Conservation (phyloP, 2,888 invertebrate genomes). For the Plebejus anna region DNA sequence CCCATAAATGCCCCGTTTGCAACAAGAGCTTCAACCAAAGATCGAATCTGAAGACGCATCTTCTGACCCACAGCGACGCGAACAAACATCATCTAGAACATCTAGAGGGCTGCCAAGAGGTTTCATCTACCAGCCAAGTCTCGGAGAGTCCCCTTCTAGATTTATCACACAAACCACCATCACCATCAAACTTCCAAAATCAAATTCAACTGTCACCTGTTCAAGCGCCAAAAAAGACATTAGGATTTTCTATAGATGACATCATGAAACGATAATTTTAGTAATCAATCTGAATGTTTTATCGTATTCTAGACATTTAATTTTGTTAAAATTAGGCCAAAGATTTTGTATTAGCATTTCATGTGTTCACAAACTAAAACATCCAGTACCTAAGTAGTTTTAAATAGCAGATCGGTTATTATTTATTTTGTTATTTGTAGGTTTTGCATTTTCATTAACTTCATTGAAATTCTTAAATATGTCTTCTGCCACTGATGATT, state of each 20-base stretch:
- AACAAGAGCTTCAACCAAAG: conserved; percentile 94
- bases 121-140: conserved; percentile 72
- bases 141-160: conserved; percentile 74
- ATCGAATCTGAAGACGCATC: conserved; percentile 94
- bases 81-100: conserved; percentile 73
- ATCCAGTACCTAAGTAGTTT: conserved; percentile 8
- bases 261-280: conserved; percentile 88
- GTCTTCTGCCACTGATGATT: conserved; percentile 2
- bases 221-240: conserved; percentile 65
- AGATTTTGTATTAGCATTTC: conserved; percentile 27
- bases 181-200: conserved; percentile 54
- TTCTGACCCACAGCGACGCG: conserved; percentile 90
- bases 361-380: conserved; percentile 9
- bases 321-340: conserved; percentile 29
- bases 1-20: conserved; percentile 95
- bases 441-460: neutral
- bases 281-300: conserved; percentile 3
- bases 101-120: conserved; percentile 74
- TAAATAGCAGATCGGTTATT: neutral
- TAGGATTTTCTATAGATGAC: conserved; percentile 93
- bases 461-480: neutral
- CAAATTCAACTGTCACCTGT: conserved; percentile 60
- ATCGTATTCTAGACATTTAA: neutral
- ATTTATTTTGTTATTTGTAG: conserved; percentile 14
- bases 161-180: conserved; percentile 77